Evolutionary conservation across 2,888 invertebrate species (phyloP).

Genomic region (Metopia argyrocephala): DNA sequence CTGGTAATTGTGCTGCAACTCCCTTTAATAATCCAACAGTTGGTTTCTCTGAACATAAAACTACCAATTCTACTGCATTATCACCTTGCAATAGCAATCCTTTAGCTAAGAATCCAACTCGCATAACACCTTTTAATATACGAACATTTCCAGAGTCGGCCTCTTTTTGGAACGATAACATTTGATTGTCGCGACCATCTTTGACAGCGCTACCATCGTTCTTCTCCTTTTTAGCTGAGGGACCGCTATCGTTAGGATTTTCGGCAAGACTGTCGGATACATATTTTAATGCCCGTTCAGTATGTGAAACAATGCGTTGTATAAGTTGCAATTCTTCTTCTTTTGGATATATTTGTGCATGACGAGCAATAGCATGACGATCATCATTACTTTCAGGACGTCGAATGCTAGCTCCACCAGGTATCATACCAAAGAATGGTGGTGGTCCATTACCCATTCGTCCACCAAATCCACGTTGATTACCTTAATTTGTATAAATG

Average conservation of each 20-base stretch:
- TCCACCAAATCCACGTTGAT: constrained; percentile 72
- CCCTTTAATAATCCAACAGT: constrained; percentile 91
- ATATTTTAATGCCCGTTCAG: constrained; percentile 95
- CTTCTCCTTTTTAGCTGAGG: constrained; percentile 74
- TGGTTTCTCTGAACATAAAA: constrained; percentile 96
- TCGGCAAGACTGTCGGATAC: constrained; percentile 94
- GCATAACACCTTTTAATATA: constrained; percentile 96
- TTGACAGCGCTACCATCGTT: constrained; percentile 79
- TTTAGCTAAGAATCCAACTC: constrained; percentile 94
- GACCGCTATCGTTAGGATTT: constrained; percentile 70
- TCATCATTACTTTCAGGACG: constrained; percentile 97
- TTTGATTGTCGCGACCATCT: constrained; percentile 89
- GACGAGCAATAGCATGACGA: constrained; percentile 94
- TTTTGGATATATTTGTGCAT: constrained; percentile 95
- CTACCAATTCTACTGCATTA: constrained; percentile 93
- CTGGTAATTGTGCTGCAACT: constrained; percentile 90
- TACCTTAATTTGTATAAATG: constrained; percentile 65
- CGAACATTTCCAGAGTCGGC: constrained; percentile 83
- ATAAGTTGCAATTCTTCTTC: constrained; percentile 93
- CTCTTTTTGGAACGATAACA: constrained; percentile 86
- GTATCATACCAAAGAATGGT: constrained; percentile 81
- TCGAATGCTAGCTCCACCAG: constrained; percentile 80
- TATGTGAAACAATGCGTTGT: constrained; percentile 94
- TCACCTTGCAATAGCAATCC: constrained; percentile 93
- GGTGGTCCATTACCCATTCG: constrained; percentile 78